phyloP scores from a whole-genome alignment of 2,113 vertebrate genomes.

The Acanthisitta chloris region DNA sequence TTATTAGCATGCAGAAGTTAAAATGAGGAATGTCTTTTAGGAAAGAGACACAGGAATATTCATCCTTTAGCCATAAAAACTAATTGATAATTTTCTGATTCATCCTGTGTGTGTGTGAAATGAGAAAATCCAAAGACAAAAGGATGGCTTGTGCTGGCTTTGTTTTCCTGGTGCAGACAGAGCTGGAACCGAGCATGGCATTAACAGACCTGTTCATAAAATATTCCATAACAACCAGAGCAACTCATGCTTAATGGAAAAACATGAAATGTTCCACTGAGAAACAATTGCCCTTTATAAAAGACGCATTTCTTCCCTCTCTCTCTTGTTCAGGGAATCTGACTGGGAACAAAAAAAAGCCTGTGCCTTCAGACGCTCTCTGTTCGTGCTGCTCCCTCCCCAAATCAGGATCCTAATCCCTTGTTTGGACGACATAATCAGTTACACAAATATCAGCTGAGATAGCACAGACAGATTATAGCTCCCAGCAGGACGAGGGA shows the following conservation, averaged over 20 bases:
- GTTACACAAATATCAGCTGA: conserved; percentile 46
- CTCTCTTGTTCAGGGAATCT: conserved; percentile 28
- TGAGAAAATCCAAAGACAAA: background rate
- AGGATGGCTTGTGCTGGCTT: background rate
- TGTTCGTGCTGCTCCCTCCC: background rate
- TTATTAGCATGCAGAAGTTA: background rate
- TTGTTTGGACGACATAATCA: conserved; percentile 48
- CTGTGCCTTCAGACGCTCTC: conserved; percentile 36
- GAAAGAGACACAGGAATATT: background rate
- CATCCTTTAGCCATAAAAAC: background rate
- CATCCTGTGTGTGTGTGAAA: background rate
- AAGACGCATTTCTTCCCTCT: conserved; percentile 38
- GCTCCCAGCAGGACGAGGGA: conserved; percentile 17
- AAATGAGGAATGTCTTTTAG: background rate
- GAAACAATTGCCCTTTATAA: conserved; percentile 26
- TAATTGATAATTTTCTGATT: background rate
- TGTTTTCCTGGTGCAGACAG: conserved; percentile 1
- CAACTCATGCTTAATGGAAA: conserved; percentile 27
- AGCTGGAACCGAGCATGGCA: background rate
- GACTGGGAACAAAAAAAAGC: conserved; percentile 37
- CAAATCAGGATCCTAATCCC: conserved; percentile 23
- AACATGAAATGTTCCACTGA: conserved; percentile 19
- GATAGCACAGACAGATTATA: conserved; percentile 50
- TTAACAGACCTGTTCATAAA: conserved; percentile 18
- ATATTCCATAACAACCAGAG: conserved; percentile 21